phyloP scores from a whole-genome alignment of 2,888 invertebrate genomes.

The Pterostichus madidus region DNA sequence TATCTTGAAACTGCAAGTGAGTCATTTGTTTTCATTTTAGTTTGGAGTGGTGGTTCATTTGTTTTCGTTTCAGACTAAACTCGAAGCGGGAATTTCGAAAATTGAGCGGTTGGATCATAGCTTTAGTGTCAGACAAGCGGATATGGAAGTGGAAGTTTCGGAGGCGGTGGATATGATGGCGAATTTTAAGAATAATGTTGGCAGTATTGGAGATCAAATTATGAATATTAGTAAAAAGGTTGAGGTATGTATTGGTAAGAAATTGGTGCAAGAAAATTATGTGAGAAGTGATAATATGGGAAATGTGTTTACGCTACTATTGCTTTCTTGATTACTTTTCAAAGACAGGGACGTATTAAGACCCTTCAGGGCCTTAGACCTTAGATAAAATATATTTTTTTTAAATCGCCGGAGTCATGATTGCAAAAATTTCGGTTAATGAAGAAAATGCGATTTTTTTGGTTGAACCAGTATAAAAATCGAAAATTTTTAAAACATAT shows the following conservation, averaged over 20 bases:
- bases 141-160: slow-evolving; percentile 74
- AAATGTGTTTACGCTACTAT: no score
- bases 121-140: slow-evolving; percentile 73
- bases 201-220: slow-evolving; percentile 71
- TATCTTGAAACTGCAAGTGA: slow-evolving; percentile 75
- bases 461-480: no score
- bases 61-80: slow-evolving; percentile 72
- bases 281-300: no score
- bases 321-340: no score
- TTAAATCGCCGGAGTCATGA: no score
- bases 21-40: slow-evolving; percentile 49
- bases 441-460: no score
- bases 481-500: no score
- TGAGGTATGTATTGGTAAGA: slow-evolving; percentile 70
- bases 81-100: slow-evolving; percentile 71
- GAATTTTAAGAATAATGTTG: slow-evolving; percentile 73
- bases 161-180: slow-evolving; percentile 74
- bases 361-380: no score
- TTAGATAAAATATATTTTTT: no score
- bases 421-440: no score
- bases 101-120: slow-evolving; percentile 74
- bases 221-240: slow-evolving; percentile 71
- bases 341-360: no score
- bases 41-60: slow-evolving; percentile 6
- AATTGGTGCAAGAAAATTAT: no score